A percentile compares a stretch with the other conserved stretches of the same genome.
phyloP scores from a whole-genome alignment of 1,140 invertebrate species.

The Philopotamus ludificatus region DNA sequence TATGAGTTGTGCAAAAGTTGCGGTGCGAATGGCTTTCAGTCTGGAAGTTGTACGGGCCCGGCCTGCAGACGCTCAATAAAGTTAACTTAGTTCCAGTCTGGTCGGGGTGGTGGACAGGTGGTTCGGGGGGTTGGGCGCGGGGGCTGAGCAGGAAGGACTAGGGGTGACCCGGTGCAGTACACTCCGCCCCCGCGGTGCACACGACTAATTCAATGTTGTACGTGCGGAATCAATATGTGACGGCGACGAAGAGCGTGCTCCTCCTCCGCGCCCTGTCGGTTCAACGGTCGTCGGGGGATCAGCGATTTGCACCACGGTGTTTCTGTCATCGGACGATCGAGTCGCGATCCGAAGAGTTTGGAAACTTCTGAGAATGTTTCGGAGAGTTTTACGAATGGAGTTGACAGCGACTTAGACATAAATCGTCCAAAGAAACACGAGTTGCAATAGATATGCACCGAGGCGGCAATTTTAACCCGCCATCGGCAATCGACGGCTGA shows the following conservation, averaged over 20 bases:
- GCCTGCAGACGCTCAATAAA: constrained; percentile 26
- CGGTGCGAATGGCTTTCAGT: constrained; percentile 23
- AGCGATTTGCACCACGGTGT: too few species aligned
- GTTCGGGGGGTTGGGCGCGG: not conserved
- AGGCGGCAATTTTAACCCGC: too few species aligned
- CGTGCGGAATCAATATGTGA: constrained; percentile 18
- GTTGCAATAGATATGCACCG: too few species aligned
- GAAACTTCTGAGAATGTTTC: too few species aligned
- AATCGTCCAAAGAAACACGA: too few species aligned
- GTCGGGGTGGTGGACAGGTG: constrained; percentile 5
- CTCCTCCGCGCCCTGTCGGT: constrained; percentile 5
- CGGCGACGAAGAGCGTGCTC: not conserved
- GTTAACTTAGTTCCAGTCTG: constrained; percentile 26
- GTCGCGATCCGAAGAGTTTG: too few species aligned
- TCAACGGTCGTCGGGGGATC: not conserved
- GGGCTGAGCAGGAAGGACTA: not conserved
- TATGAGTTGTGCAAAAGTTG: constrained; percentile 29
- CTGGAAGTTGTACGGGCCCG: constrained; percentile 6
- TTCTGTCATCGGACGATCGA: too few species aligned
- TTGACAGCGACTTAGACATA: too few species aligned
- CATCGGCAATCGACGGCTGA: too few species aligned
- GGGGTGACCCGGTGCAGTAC: constrained; percentile 3
- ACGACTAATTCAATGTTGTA: constrained; percentile 6
- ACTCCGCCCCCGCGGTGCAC: not conserved
- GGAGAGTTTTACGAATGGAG: too few species aligned